Base-by-base conservation (phyloP, 2,797 vertebrate species). In the Pangasius larnaudii region DNA sequence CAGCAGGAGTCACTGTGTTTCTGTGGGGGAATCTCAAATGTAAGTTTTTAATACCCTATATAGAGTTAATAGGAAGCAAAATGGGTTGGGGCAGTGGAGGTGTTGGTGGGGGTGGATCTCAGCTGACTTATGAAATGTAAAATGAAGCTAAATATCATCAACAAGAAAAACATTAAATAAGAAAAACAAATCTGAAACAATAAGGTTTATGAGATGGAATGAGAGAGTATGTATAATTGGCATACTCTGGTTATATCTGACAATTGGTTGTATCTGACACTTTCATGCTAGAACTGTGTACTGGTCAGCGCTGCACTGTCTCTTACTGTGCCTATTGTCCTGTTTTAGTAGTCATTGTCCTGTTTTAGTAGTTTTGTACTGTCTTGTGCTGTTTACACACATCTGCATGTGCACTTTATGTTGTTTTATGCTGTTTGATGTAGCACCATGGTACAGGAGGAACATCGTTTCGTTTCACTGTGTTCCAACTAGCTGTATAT, bases 1-100 rank as follows among this genome's bases (percentile, higher is more conserved):
- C 59, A 83, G 27, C 27, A 83, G 80, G 39, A 65, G 80, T 46
- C 80, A 83, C 80, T 65, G 3, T 65, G 10, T 81, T 61, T 81
- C 79, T 81, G 1, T 81, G 33, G 33, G 33, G 42, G 5, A 61
- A 49, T 65, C 16, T 30, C 19, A 80, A 36, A 74, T 46, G 42
- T 19, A 49, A 65, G 27, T 10, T 65, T 46, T 6, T 14, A 46
- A 46, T 27, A 82, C 5, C 11, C 36, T 14, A 8, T n/a, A 14
- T 3, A 30, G 24, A 46, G 53, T 24, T 36, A 77, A 53, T 1
- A 51, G 10, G 53, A 58, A 33, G 49, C 27, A 78, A 30, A 18
- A 3, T 30, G 9, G 2, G 71, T n/a, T 77, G 18, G 77, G 4
- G 1, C 77, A 56, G 16, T 53, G 75, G 75, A 8, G 0, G 16